A percentile compares a stretch with the other conserved stretches of the same genome.
Evolutionary conservation across 1,140 invertebrate species (phyloP).

Genomic region (Solen grandis): DNA sequence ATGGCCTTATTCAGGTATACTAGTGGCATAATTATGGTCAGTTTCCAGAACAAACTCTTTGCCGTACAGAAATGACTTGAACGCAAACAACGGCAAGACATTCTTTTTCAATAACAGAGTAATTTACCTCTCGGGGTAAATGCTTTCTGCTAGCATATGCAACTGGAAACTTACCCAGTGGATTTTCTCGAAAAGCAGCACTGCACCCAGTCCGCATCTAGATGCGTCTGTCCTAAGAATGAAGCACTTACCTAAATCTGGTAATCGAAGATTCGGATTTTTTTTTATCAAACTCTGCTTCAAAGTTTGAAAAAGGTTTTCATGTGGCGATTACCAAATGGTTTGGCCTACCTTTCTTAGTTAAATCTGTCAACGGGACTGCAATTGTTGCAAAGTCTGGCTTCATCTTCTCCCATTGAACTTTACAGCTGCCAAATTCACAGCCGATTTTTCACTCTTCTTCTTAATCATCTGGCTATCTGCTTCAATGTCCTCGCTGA

Average conservation of each 20-base stretch:
- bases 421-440: too few relatives aligned
- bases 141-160: conserved; percentile 66
- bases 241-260: too few relatives aligned
- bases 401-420: too few relatives aligned
- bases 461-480: too few relatives aligned
- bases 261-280: conserved; percentile 68
- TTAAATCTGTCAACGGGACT: conserved; percentile 70
- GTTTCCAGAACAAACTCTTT: not conserved
- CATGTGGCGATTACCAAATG: conserved; percentile 55
- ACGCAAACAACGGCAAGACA: not conserved
- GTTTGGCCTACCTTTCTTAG: conserved; percentile 62
- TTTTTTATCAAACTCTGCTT: conserved; percentile 55
- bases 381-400: conserved; percentile 74
- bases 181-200: conserved; percentile 63
- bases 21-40: not conserved
- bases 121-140: not conserved
- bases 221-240: conserved; percentile 59
- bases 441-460: too few relatives aligned
- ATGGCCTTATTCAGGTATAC: too few relatives aligned
- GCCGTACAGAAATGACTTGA: not conserved
- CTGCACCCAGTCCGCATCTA: conserved; percentile 58
- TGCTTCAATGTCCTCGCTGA: too few relatives aligned
- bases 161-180: conserved; percentile 56
- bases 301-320: conserved; percentile 55
- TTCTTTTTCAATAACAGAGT: not conserved